Evolutionary conservation across 2,888 invertebrate species (phyloP).

Genomic region (Cacoxenus indagator): DNA sequence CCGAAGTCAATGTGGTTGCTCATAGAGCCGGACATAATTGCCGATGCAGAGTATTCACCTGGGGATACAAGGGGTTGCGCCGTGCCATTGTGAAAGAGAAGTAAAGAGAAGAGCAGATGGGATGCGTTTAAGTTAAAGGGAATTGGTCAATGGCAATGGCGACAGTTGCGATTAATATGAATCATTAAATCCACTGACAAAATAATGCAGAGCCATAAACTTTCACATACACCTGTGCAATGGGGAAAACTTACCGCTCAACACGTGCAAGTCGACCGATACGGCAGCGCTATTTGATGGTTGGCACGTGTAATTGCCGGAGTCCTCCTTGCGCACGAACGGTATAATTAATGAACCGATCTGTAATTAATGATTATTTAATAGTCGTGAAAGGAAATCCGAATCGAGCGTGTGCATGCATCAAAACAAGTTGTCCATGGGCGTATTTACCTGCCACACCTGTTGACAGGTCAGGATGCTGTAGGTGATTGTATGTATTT

Average conservation of each 20-base stretch:
- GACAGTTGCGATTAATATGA: conserved; percentile 60
- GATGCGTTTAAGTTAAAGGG: neutral
- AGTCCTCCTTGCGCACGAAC: conserved; percentile 69
- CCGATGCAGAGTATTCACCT: conserved; percentile 71
- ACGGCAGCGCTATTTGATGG: conserved; percentile 93
- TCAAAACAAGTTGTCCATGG: neutral
- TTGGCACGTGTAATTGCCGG: conserved; percentile 91
- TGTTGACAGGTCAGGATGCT: neutral
- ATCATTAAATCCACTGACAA: conserved; percentile 53
- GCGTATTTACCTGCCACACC: neutral
- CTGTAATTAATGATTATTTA: conserved; percentile 53
- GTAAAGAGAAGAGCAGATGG: conserved; percentile 11
- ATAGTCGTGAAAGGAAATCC: conserved; percentile 17
- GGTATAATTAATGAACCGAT: conserved; percentile 71
- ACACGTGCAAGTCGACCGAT: conserved; percentile 89
- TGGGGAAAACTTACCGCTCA: conserved; percentile 82
- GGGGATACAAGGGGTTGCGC: conserved; percentile 20
- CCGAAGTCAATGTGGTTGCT: neutral
- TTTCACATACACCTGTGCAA: conserved; percentile 22
- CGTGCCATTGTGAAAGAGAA: conserved; percentile 17
- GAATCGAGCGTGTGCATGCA: neutral
- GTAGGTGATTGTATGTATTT: no score
- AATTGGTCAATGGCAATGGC: conserved; percentile 28
- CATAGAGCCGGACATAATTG: conserved; percentile 67
- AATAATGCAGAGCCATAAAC: conserved; percentile 46